These are phyloP conservation scores for Acanthurus leucopareius DNA, from an alignment of 2,797 vertebrate genomes.

Conservation along the genomic window DNA sequence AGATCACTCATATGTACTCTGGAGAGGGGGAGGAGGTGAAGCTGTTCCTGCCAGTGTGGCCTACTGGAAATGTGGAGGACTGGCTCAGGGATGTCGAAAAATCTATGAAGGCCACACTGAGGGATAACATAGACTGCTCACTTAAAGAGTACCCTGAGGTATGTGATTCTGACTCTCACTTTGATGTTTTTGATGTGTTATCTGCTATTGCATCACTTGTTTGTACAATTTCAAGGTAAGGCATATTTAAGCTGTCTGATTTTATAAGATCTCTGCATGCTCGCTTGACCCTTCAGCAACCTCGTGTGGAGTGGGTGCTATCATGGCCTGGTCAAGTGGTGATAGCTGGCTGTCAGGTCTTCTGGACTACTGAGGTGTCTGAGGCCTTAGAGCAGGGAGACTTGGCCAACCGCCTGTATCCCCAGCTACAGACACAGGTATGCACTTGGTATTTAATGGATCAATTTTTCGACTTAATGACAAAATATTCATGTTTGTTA, in stretches of 20 bases:
- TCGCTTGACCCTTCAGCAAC: constrained; percentile 77
- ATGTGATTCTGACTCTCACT: constrained; percentile 35
- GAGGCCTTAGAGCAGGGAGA: constrained; percentile 88
- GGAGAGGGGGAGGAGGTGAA: constrained; percentile 92
- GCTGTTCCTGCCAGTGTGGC: constrained; percentile 83
- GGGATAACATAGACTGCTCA: constrained; percentile 88
- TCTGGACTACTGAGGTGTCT: constrained; percentile 93
- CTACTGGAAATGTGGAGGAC: constrained; percentile 91
- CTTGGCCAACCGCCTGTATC: constrained; percentile 85
- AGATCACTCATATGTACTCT: constrained; percentile 95
- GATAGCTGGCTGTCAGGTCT: constrained; percentile 94
- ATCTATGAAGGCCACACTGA: constrained; percentile 91
- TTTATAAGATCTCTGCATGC: neutral
- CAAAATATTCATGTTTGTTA: neutral
- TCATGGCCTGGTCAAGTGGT: constrained; percentile 96
- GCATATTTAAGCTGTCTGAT: neutral
- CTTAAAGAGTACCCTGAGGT: constrained; percentile 88
- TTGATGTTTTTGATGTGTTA: neutral
- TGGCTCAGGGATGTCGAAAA: constrained; percentile 92
- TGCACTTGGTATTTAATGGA: neutral
- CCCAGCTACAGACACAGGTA: constrained; percentile 90
- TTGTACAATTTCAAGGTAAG: neutral
- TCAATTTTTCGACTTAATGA: neutral
- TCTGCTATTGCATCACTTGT: neutral
- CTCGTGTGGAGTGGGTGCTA: constrained; percentile 90